These are phyloP conservation scores for Cylas formicarius DNA, from an alignment of 1,140 invertebrate species.

Conservation along the genomic window DNA sequence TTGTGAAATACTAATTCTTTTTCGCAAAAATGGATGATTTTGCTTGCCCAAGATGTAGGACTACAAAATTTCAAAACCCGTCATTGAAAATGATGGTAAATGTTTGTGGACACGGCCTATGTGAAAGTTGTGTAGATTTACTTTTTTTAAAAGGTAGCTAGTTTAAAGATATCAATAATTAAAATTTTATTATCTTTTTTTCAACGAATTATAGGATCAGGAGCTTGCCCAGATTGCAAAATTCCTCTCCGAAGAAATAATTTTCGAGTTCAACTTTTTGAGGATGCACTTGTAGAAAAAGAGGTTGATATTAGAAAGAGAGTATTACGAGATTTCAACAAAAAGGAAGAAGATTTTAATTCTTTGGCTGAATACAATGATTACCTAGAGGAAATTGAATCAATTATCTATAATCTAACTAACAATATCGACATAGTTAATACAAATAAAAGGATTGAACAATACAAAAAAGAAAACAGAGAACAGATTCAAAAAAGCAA, in stretches of 20 bases:
- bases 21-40: slow-evolving; percentile 79
- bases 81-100: slow-evolving; percentile 97
- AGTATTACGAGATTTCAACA: slow-evolving; percentile 85
- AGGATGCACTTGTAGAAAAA: slow-evolving; percentile 93
- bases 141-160: slow-evolving; percentile 90
- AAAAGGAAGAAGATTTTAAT: slow-evolving; percentile 84
- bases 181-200: slow-evolving; percentile 8
- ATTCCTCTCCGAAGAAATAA: slow-evolving; percentile 79
- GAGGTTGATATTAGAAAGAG: slow-evolving; percentile 92
- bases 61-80: slow-evolving; percentile 96
- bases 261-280: slow-evolving; percentile 92
- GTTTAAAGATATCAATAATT: slow-evolving; percentile 1
- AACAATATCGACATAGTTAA: slow-evolving; percentile 86
- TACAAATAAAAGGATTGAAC: slow-evolving; percentile 87
- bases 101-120: slow-evolving; percentile 94
- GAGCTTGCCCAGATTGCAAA: slow-evolving; percentile 85
- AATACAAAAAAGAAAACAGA: slow-evolving; percentile 90
- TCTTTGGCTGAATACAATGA: slow-evolving; percentile 81
- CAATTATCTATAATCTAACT: slow-evolving; percentile 83
- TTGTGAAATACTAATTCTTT: too few species aligned
- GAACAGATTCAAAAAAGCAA: slow-evolving; percentile 87
- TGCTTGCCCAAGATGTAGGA: slow-evolving; percentile 95
- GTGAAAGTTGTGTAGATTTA: slow-evolving; percentile 94
- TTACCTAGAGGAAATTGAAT: slow-evolving; percentile 88
- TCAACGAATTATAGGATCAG: slow-evolving; percentile 64